Percentiles rank a stretch among this genome's conserved stretches.
phyloP scores from a whole-genome alignment of 1,140 invertebrate genomes.

The Thaumetopoea pityocampa region DNA sequence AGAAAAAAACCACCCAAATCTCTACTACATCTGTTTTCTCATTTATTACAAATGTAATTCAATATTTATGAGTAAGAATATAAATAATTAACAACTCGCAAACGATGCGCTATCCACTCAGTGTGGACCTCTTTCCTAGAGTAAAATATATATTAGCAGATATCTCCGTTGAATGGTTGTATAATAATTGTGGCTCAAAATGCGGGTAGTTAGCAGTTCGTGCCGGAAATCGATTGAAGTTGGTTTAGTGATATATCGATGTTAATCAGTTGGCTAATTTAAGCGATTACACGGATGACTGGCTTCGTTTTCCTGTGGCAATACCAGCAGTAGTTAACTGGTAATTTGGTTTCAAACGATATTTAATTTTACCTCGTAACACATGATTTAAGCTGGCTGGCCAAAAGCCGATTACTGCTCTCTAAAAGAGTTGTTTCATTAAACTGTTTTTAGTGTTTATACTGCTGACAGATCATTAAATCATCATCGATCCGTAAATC shows the following conservation, averaged over 20 bases:
- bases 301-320: neutral
- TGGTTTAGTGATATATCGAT: constrained; percentile 9
- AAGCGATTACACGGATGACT: constrained; percentile 1
- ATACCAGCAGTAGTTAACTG: constrained; percentile 4
- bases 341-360: constrained; percentile 3
- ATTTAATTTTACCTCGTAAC: too few relatives aligned
- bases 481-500: too few relatives aligned
- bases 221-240: constrained; percentile 10
- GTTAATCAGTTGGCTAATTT: constrained; percentile 13
- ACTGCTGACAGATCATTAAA: too few relatives aligned
- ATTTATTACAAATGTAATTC: constrained; percentile 10
- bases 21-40: constrained; percentile 6
- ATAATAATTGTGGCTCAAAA: constrained; percentile 13
- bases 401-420: too few relatives aligned
- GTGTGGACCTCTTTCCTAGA: neutral
- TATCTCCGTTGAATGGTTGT: neutral
- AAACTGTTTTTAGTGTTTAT: too few relatives aligned
- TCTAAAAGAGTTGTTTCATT: too few relatives aligned
- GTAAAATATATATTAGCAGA: neutral
- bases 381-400: too few relatives aligned
- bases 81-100: constrained; percentile 4
- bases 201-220: constrained; percentile 9
- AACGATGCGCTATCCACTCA: neutral
- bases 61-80: constrained; percentile 2
- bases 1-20: constrained; percentile 7